A percentile compares a stretch with the other conserved stretches of the same genome.
These are phyloP conservation scores for Trichacis sp. DNA, from an alignment of 2,888 invertebrate species.

Conservation along the genomic window DNA sequence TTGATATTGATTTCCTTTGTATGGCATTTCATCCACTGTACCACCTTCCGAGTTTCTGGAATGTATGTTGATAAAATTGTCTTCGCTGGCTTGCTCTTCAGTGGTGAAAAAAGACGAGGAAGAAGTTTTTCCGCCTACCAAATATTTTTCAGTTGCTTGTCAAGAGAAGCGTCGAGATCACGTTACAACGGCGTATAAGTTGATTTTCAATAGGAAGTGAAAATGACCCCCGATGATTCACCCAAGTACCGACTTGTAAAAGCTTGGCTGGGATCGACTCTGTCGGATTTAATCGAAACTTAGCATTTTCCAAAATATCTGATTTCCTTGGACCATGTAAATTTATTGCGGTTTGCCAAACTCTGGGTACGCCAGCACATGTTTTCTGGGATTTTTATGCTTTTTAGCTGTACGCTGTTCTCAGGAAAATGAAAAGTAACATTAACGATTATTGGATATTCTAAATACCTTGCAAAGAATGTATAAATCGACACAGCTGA, in stretches of 20 bases:
- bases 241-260: constrained; percentile 10
- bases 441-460: too few relatives aligned
- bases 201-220: neutral
- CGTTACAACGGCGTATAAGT: neutral
- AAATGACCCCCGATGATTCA: constrained; percentile 1
- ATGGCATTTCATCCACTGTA: constrained; percentile 26
- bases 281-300: constrained; percentile 6
- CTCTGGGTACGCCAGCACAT: constrained; percentile 4
- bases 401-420: too few relatives aligned
- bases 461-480: too few relatives aligned
- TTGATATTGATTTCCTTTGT: constrained; percentile 8
- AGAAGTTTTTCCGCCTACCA: constrained; percentile 22
- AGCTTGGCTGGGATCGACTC: neutral
- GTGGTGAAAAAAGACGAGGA: neutral
- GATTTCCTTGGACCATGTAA: constrained; percentile 8
- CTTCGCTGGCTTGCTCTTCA: constrained; percentile 19
- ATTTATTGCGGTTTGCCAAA: constrained; percentile 4
- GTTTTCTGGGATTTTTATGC: constrained; percentile 1
- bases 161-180: neutral
- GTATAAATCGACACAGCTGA: too few relatives aligned
- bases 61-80: constrained; percentile 14
- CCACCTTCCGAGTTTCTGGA: constrained; percentile 11
- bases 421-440: too few relatives aligned
- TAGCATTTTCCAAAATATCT: constrained; percentile 5
- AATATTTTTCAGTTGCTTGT: constrained; percentile 17